Conservation (phyloP, 1,140 invertebrate species). For the Orius laevigatus region DNA sequence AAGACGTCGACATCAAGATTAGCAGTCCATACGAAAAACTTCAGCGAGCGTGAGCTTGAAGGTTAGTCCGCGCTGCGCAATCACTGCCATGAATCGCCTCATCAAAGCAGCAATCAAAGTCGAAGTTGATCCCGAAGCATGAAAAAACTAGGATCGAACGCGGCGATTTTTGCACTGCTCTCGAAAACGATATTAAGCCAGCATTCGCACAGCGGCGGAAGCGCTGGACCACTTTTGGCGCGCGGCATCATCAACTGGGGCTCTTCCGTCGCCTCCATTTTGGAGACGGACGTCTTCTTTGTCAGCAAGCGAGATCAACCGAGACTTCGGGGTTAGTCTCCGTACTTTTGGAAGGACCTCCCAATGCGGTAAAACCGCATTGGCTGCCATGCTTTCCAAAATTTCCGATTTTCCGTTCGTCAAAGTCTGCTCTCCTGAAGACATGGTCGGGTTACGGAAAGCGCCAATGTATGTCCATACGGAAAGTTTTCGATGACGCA, state of each 20-base stretch:
- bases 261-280: conserved; percentile 60
- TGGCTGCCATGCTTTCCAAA: conserved; percentile 90
- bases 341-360: conserved; percentile 74
- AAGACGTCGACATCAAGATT: conserved; percentile 74
- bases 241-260: conserved; percentile 91
- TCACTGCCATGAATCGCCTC: conserved; percentile 95
- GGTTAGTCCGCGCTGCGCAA: conserved; percentile 94
- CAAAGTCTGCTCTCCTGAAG: conserved; percentile 94
- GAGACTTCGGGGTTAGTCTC: conserved; percentile 73
- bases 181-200: conserved; percentile 96
- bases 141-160: conserved; percentile 79
- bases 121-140: conserved; percentile 92
- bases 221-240: conserved; percentile 62
- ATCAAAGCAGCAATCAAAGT: conserved; percentile 94
- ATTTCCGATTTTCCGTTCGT: conserved; percentile 96
- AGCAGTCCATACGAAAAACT: conserved; percentile 86
- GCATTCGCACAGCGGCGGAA: conserved; percentile 84
- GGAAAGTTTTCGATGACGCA: conserved; percentile 98
- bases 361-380: conserved; percentile 93
- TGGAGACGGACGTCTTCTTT: conserved; percentile 81
- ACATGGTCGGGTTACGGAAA: conserved; percentile 97
- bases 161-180: conserved; percentile 88
- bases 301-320: conserved; percentile 68
- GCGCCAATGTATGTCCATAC: conserved; percentile 82
- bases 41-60: conserved; percentile 99